These are phyloP conservation scores for Myiotriccus ornatus DNA, from an alignment of 2,797 vertebrate species.

Conservation along the genomic window DNA sequence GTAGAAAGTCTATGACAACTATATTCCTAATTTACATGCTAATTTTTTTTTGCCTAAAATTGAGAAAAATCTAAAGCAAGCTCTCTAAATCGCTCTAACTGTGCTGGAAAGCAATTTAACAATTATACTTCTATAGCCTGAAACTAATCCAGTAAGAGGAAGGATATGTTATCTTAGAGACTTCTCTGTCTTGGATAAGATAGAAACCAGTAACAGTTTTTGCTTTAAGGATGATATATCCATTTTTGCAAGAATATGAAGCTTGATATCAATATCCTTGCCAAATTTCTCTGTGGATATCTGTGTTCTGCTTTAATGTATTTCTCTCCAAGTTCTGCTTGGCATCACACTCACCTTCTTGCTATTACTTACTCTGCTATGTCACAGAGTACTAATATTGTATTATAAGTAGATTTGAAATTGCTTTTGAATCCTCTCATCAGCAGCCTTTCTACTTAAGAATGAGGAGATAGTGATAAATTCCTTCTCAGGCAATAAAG, in stretches of 20 bases:
- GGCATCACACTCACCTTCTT: background rate
- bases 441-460: background rate
- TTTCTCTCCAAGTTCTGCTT: background rate
- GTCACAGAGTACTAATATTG: background rate
- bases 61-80: background rate
- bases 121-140: background rate
- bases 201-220: constrained; percentile 23
- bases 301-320: background rate
- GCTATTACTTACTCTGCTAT: background rate
- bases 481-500: background rate
- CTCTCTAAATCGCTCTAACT: background rate
- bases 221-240: background rate
- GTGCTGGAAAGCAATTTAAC: background rate
- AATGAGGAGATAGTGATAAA: background rate
- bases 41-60: background rate
- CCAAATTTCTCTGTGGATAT: background rate
- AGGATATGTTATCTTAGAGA: background rate
- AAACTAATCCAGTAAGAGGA: background rate
- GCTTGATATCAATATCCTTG: background rate
- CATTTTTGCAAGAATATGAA: background rate
- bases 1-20: background rate
- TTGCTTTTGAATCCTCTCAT: background rate
- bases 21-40: background rate
- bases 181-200: background rate
- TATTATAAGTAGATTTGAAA: background rate